Base-by-base conservation (phyloP, 1,140 invertebrate genomes). In the Epicauta chinensis region DNA sequence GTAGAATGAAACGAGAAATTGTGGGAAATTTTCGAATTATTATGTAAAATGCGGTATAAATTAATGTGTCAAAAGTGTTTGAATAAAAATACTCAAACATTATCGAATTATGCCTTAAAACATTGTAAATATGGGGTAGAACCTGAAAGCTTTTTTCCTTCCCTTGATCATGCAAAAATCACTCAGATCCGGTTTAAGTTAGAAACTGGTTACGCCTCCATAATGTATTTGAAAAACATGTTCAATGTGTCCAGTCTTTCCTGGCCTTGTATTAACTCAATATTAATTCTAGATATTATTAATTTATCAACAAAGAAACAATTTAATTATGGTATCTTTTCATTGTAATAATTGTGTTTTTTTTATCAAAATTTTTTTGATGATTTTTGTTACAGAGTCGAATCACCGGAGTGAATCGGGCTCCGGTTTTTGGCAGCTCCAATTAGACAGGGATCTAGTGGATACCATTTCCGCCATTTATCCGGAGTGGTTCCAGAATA, bases 381-480 rank as follows among this genome's bases (percentile, higher is more conserved):
- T 34, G 12, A 7, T 34, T 34, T 60, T 54, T n/a, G n/a, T 80
- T 81, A 0, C 76, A 88, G 86, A 88, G 78, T 87, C 83, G 75
- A 82, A 82, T 77, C 83, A 86, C 77, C 75, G 74, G 70, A 83
- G 82, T 77, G 83, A 84, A 73, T 82, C 81, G 72, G 82, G 81
- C 70, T 84, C 82, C 74, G 81, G 81, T 61, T 91, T 88, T 78
- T 93, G 89, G 89, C 84, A 86, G 74, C 85, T 93, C 64, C 87
- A 88, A 71, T 80, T 93, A 70, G 90, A 93, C 77, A 82, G 87
- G 74, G 89, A 93, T 76, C 79, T 93, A 62, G 80, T 93, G 63
- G 86, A 92, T 70, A 93, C 89, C 57, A 87, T 93, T 64, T 85
- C 87, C 65, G 83, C 86, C 54, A 89, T 91, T 68, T 92, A 91